These are phyloP conservation scores for Baronia brevicornis DNA, from an alignment of 2,888 invertebrate species.

Conservation along the genomic window DNA sequence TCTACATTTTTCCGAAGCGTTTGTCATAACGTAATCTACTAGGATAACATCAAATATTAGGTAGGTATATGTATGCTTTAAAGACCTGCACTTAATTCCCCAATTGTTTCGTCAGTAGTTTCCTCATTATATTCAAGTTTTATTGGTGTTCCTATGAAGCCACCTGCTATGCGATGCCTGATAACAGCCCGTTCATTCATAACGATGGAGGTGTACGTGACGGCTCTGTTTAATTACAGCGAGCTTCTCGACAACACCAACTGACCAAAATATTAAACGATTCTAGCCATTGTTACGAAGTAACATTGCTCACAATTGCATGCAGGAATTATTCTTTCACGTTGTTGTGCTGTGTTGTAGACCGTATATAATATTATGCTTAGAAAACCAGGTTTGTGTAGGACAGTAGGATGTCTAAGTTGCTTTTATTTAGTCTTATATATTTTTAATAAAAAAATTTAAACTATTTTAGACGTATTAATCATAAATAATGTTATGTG, in stretches of 20 bases:
- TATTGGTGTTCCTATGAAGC: conserved; percentile 40
- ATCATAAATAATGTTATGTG: no score
- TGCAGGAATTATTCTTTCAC: background rate
- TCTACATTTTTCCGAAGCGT: conserved; percentile 1
- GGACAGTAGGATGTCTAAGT: no score
- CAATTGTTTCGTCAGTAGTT: conserved; percentile 17
- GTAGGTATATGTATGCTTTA: no score
- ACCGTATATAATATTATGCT: conserved; percentile 5
- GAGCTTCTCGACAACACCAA: conserved; percentile 10
- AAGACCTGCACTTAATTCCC: conserved; percentile 11
- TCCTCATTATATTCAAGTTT: conserved; percentile 21
- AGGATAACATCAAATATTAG: no score
- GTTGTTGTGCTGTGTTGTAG: conserved; percentile 7
- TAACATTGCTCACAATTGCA: conserved; percentile 2
- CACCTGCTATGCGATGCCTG: conserved; percentile 53
- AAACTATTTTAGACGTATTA: no score
- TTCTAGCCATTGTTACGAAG: conserved; percentile 3
- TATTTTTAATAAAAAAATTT: no score
- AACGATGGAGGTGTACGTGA: conserved; percentile 49
- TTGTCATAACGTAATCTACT: conserved; percentile 9
- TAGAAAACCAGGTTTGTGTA: no score
- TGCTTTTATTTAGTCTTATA: no score
- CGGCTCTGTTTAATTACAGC: conserved; percentile 26
- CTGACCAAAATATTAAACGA: conserved; percentile 8
- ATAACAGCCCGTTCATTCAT: conserved; percentile 56